Evolutionary conservation across 2,797 vertebrate species (phyloP), one percentile per base, ranked within the genome.

Genomic region (Tauraco hartlaubi): DNA sequence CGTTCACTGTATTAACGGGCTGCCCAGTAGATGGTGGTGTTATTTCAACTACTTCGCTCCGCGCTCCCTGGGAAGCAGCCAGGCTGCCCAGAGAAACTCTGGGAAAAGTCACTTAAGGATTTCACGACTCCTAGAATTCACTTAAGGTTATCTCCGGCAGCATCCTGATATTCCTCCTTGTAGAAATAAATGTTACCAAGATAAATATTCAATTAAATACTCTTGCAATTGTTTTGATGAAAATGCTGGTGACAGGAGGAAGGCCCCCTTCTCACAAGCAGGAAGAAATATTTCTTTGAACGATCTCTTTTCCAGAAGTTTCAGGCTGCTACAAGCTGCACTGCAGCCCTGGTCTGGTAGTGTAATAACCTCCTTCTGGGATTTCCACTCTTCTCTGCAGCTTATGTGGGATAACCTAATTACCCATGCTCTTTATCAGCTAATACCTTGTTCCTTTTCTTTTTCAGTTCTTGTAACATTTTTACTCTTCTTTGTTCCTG

Each of bases 21-120:
- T 97, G 96, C 85, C 98, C 98, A 97, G 98, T 97, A 98, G 98
- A 98, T 98, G 98, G 98, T 97, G 97, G 97, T 98, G 76, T 98
- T 96, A 98, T 98, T 97, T 98, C 98, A 98, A 94, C 79, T 93
- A 93, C 97, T 77, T 22, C 51, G 31, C 74, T 74, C 44, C n/a
- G 69, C 3, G 4, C 66, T 74, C 43, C 52, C 56, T 15, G 63
- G n/a, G 54, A 96, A 95, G 66, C 48, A 82, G 92, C 18, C 64
- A 48, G 88, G 71, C 88, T 82, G 77, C 75, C 25, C 58, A 2
- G 26, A 90, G 55, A 63, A 77, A 8, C 84, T 31, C 3, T 3
- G 14, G 59, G 61, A 49, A 91, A 94, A 94, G 71, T 59, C 73
- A 54, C 49, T 63, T 75, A 39, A 52, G 55, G 62, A 75, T 95